phyloP scores from a whole-genome alignment of 2,113 vertebrate species.

The Macquaria australasica region DNA sequence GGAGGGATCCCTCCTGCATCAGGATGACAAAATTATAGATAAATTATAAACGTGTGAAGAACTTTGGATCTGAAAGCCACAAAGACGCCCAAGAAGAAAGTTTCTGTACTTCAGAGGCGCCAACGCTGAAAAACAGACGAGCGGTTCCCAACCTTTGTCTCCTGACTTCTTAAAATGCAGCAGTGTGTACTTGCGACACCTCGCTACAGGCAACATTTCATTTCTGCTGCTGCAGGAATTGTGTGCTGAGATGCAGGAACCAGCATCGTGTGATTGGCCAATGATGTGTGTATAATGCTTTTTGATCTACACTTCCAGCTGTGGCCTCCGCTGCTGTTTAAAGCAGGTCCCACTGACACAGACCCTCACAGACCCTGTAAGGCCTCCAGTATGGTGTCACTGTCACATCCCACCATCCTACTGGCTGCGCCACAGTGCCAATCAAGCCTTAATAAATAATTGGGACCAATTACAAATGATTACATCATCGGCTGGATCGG shows the following conservation, averaged over 20 bases:
- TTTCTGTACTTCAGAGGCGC: neutral
- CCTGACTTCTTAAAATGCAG: too few relatives aligned
- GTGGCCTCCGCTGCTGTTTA: neutral
- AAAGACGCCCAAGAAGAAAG: neutral
- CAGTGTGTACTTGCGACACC: too few relatives aligned
- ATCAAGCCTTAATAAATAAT: slow-evolving; percentile 55
- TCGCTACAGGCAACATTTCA: too few relatives aligned
- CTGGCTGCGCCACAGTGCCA: slow-evolving; percentile 55
- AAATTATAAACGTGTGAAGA: neutral
- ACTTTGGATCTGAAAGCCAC: too few relatives aligned
- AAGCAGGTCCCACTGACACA: neutral
- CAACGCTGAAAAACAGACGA: neutral
- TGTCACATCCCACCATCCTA: slow-evolving; percentile 46
- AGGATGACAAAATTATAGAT: too few relatives aligned
- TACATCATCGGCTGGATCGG: slow-evolving; percentile 68
- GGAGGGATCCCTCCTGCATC: too few relatives aligned
- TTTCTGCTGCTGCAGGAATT: neutral
- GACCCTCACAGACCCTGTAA: neutral
- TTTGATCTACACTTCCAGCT: slow-evolving; percentile 3
- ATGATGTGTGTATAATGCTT: neutral
- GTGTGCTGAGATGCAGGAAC: slow-evolving; percentile 23
- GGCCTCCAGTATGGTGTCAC: neutral
- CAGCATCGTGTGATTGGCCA: neutral
- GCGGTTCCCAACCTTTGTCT: too few relatives aligned
- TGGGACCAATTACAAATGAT: slow-evolving; percentile 70